phyloP scores from a whole-genome alignment of 2,888 invertebrate species.

The Osmoderma eremita region DNA sequence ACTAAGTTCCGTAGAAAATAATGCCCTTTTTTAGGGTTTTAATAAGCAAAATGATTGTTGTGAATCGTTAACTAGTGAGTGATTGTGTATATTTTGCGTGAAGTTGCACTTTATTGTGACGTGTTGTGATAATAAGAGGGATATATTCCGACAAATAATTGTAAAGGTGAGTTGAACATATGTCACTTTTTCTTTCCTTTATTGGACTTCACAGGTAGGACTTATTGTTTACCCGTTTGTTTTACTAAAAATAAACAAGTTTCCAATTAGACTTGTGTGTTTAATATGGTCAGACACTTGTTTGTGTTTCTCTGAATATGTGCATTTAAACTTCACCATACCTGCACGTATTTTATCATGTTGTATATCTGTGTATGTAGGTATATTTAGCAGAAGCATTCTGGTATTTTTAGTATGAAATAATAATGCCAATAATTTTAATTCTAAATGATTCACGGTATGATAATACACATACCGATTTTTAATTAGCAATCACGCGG shows the following conservation, averaged over 20 bases:
- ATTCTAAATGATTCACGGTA: no score
- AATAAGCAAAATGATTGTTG: conserved; percentile 40
- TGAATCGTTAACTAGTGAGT: conserved; percentile 37
- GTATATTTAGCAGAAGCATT: no score
- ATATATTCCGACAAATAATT: conserved; percentile 21
- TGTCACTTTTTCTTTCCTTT: conserved; percentile 30
- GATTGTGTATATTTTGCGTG: conserved; percentile 26
- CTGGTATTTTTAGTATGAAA: no score
- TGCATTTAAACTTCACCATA: no score
- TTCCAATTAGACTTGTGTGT: no score
- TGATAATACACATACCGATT: no score
- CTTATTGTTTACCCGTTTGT: background rate
- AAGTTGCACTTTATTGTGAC: conserved; percentile 25
- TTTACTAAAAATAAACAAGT: background rate
- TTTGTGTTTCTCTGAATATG: no score
- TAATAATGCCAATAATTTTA: no score
- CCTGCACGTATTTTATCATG: no score
- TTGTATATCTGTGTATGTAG: no score
- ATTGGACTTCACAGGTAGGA: conserved; percentile 18
- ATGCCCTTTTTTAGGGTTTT: conserved; percentile 37
- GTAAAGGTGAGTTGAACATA: conserved; percentile 39
- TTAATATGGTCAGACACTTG: no score
- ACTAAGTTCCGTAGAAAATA: conserved; percentile 11
- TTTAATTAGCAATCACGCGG: no score
- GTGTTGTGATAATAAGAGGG: conserved; percentile 11